Conservation (phyloP, 2,797 vertebrate species). For the Aldrovandia affinis region DNA sequence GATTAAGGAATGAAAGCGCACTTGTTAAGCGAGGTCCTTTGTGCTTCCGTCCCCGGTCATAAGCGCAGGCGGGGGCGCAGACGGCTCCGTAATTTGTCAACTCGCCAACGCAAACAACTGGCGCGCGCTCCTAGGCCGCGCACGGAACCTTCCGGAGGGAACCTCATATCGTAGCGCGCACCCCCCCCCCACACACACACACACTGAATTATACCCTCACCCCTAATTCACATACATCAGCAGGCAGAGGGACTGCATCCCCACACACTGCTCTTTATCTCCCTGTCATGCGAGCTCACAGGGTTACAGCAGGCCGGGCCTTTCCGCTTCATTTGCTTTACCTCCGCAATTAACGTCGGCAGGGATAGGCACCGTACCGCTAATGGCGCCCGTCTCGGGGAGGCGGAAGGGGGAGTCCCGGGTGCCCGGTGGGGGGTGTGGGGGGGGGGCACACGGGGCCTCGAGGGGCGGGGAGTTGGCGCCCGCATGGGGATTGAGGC, state of each 20-base stretch:
- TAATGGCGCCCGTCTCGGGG: background rate
- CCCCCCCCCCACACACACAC: background rate
- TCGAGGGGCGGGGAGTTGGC: no score
- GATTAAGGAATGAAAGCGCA: slow-evolving; percentile 3
- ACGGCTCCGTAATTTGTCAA: background rate
- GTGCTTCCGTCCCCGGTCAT: background rate
- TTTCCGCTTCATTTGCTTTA: background rate
- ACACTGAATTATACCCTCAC: background rate
- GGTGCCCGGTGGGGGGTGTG: background rate
- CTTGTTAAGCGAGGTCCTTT: background rate
- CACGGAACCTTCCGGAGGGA: background rate
- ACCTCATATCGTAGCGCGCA: background rate
- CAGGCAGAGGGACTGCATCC: no score
- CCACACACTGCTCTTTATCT: background rate
- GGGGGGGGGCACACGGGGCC: background rate
- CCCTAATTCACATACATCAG: background rate
- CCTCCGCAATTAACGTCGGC: background rate
- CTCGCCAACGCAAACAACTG: background rate
- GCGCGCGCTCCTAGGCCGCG: background rate
- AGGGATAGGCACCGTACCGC: background rate
- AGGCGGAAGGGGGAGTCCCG: background rate
- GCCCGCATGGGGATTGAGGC: no score
- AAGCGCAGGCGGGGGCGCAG: background rate
- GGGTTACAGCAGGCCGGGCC: background rate
- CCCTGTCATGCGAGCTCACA: background rate